These are phyloP conservation scores for Numenius arquata DNA, from an alignment of 2,113 vertebrate species.

Conservation along the genomic window DNA sequence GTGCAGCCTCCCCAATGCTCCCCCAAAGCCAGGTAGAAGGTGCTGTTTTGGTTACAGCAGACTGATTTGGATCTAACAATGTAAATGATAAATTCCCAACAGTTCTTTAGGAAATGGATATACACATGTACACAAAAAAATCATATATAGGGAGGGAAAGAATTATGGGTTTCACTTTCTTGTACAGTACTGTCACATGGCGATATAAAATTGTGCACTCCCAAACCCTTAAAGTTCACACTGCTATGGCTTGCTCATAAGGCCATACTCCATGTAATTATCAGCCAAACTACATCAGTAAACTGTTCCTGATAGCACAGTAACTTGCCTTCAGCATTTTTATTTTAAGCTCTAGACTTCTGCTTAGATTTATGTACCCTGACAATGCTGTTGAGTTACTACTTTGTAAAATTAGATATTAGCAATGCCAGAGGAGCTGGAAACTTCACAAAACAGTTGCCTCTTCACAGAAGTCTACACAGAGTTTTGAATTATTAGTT, in stretches of 20 bases:
- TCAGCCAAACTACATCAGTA: conserved; percentile 34
- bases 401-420: not conserved
- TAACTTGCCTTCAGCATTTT: conserved; percentile 45
- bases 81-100: not conserved
- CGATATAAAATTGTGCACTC: not conserved
- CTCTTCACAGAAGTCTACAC: not conserved
- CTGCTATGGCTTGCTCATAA: not conserved
- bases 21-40: not conserved
- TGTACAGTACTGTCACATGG: not conserved
- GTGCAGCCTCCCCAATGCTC: not conserved
- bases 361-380: conserved; percentile 33
- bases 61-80: not conserved
- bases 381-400: conserved; percentile 28
- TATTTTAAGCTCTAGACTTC: not conserved
- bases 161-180: not conserved
- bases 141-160: not conserved
- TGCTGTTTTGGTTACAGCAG: not conserved
- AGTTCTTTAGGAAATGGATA: not conserved
- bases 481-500: not conserved
- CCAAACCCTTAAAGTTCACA: not conserved
- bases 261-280: not conserved
- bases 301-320: not conserved
- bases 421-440: not conserved
- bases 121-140: not conserved
- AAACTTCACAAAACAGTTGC: not conserved